These are phyloP conservation scores for Drosophila barbarae DNA, from an alignment of 2,888 invertebrate species.

Conservation along the genomic window DNA sequence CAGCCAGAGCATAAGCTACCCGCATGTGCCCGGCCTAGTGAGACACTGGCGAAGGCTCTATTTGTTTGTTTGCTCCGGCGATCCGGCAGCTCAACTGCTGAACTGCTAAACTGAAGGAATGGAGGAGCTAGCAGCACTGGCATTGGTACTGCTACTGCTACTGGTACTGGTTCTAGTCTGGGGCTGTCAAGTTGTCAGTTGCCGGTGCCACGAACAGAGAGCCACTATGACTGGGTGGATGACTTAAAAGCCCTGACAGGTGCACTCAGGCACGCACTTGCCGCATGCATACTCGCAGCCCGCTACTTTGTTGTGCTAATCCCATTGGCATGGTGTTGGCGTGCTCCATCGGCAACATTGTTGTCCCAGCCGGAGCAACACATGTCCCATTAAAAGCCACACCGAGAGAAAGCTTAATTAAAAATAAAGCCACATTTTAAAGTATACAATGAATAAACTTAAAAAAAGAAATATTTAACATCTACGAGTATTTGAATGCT, in stretches of 20 bases:
- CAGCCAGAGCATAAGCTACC: constrained; percentile 32
- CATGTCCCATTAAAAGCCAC: constrained; percentile 10
- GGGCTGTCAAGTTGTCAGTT: constrained; percentile 72
- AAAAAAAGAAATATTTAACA: too few relatives aligned
- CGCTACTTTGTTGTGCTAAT: constrained; percentile 56
- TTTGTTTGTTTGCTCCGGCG: constrained; percentile 48
- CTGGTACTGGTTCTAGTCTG: constrained; percentile 1
- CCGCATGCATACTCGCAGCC: constrained; percentile 37
- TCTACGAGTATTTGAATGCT: too few relatives aligned
- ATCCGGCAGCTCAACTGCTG: constrained; percentile 25
- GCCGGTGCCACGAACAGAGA: constrained; percentile 51
- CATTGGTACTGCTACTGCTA: neutral
- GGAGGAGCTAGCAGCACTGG: neutral
- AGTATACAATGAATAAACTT: neutral
- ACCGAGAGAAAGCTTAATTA: constrained; percentile 1
- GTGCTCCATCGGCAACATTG: constrained; percentile 35
- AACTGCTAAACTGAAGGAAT: constrained; percentile 6
- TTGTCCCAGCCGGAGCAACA: constrained; percentile 18
- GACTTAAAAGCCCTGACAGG: constrained; percentile 65
- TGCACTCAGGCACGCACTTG: constrained; percentile 60
- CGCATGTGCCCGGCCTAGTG: constrained; percentile 33
- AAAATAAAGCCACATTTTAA: neutral
- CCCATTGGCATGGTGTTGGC: constrained; percentile 38
- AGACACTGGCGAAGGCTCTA: constrained; percentile 43
- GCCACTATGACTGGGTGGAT: constrained; percentile 44